These are phyloP conservation scores for Pterocles burchelli DNA, from an alignment of 2,113 vertebrate species.

Conservation along the genomic window DNA sequence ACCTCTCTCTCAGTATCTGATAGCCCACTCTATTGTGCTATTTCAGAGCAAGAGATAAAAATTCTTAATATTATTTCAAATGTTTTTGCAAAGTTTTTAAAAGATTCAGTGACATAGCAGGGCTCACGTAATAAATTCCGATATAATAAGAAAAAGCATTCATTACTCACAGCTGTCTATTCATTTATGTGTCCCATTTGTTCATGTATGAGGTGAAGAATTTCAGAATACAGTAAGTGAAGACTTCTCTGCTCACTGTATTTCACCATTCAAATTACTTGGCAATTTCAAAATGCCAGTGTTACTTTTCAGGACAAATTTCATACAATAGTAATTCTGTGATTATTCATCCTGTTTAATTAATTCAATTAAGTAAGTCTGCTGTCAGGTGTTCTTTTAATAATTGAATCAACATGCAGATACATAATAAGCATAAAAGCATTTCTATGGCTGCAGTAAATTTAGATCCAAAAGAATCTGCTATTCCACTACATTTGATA, in stretches of 20 bases:
- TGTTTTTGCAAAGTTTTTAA: conserved; percentile 55
- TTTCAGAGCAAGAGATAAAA: conserved; percentile 39
- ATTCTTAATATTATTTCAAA: conserved; percentile 5
- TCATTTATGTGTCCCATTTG: conserved; percentile 73
- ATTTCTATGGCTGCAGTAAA: conserved; percentile 87
- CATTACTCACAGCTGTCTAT: conserved; percentile 54
- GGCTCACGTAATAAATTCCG: conserved; percentile 12
- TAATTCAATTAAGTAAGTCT: conserved; percentile 92
- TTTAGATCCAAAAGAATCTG: conserved; percentile 89
- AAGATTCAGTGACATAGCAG: conserved; percentile 23
- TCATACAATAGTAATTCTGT: conserved; percentile 82
- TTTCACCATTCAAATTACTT: conserved; percentile 79
- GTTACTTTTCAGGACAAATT: conserved; percentile 82
- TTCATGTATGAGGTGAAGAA: conserved; percentile 52
- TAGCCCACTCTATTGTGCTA: conserved; percentile 34
- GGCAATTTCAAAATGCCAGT: conserved; percentile 80
- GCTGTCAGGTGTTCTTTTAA: conserved; percentile 90
- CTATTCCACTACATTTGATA: conserved; percentile 84
- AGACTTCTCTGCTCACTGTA: conserved; percentile 69
- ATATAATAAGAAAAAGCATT: conserved; percentile 44
- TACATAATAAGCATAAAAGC: conserved; percentile 90
- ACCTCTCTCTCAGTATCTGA: background rate
- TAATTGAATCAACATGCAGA: conserved; percentile 93
- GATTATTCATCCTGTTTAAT: conserved; percentile 87
- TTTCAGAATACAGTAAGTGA: conserved; percentile 59